phyloP scores from a whole-genome alignment of 2,113 vertebrate species.

The Lepisosteus osseus region DNA sequence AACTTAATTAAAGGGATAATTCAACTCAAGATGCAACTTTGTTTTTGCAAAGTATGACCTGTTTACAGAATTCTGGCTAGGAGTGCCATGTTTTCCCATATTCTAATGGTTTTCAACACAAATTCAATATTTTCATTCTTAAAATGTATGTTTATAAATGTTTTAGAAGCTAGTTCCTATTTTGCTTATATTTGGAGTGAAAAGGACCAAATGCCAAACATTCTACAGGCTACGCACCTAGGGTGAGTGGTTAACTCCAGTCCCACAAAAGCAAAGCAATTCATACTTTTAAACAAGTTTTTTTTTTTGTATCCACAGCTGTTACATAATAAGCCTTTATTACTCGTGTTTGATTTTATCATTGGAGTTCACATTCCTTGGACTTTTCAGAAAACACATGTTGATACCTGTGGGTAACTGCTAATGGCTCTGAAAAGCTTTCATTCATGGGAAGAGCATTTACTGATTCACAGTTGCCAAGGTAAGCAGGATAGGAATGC shows the following conservation, averaged over 20 bases:
- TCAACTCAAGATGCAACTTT: no score
- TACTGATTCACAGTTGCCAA: conserved; percentile 65
- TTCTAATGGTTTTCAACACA: no score
- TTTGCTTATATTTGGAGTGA: no score
- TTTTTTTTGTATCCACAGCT: conserved; percentile 44
- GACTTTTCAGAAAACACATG: conserved; percentile 61
- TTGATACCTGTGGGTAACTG: conserved; percentile 69
- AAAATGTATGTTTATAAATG: no score
- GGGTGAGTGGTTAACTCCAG: no score
- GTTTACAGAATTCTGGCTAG: no score
- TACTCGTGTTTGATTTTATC: conserved; percentile 60
- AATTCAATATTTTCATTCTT: no score
- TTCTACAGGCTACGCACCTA: neutral
- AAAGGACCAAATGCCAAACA: no score
- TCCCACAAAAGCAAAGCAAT: neutral
- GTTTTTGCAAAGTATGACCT: no score
- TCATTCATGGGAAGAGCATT: conserved; percentile 71
- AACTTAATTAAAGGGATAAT: no score
- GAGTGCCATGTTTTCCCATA: no score
- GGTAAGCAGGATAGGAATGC: conserved; percentile 74
- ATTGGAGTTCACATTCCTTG: conserved; percentile 58
- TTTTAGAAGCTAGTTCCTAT: no score
- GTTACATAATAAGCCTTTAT: conserved; percentile 64
- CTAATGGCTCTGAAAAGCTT: conserved; percentile 69
- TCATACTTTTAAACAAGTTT: conserved; percentile 5